A percentile compares a stretch with the other conserved stretches of the same genome.
Conservation (phyloP, 2,888 invertebrate species). For the Molanna angustata region DNA sequence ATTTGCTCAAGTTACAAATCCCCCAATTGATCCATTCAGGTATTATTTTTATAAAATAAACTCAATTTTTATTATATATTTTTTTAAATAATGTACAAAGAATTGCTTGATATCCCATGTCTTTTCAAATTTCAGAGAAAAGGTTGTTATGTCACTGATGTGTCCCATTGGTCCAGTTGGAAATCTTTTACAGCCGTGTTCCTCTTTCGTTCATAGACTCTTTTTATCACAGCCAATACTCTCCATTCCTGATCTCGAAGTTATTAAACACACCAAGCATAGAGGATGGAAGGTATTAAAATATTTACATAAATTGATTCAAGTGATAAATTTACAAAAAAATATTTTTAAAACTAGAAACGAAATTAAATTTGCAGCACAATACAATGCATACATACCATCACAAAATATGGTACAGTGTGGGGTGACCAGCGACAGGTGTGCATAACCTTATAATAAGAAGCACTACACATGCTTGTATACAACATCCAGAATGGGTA, state of each 20-base stretch:
- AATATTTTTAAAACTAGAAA: no score
- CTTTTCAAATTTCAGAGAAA: slow-evolving; percentile 75
- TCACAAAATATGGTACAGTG: no score
- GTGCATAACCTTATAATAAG: no score
- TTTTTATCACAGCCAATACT: slow-evolving; percentile 93
- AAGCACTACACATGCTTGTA: no score
- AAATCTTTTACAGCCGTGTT: slow-evolving; percentile 88
- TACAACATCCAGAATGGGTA: no score
- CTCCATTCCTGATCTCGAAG: slow-evolving; percentile 85
- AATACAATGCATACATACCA: no score
- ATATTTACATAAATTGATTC: no score
- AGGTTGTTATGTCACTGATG: slow-evolving; percentile 96
- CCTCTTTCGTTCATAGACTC: slow-evolving; percentile 82
- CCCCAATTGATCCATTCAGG: slow-evolving; percentile 97
- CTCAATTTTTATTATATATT: neutral
- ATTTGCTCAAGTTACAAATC: slow-evolving; percentile 99
- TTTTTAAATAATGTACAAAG: no score
- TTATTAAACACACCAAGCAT: slow-evolving; percentile 78
- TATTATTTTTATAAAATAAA: slow-evolving; percentile 31
- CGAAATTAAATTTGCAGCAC: no score
- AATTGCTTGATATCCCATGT: no score
- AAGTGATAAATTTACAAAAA: no score
- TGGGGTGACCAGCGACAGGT: no score
- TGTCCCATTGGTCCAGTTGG: slow-evolving; percentile 97
- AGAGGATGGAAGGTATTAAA: slow-evolving; percentile 85